These are phyloP conservation scores for Danio kyathit DNA, from an alignment of 2,797 vertebrate species.

Conservation along the genomic window DNA sequence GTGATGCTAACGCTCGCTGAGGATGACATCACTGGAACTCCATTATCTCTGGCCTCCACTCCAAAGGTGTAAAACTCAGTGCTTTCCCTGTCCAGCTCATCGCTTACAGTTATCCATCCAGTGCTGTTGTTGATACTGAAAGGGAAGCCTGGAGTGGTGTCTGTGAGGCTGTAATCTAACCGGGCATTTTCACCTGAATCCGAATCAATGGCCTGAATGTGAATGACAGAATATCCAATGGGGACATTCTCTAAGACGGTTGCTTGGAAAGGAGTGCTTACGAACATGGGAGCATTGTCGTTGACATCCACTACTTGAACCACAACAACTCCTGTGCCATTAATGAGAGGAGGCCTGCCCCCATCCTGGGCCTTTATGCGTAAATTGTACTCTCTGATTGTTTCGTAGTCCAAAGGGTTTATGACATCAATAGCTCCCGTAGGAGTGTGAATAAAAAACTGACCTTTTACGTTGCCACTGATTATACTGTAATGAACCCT, in stretches of 20 bases:
- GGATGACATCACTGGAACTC: slow-evolving; percentile 89
- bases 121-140: slow-evolving; percentile 97
- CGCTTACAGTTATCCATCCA: slow-evolving; percentile 91
- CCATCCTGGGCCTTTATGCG: slow-evolving; percentile 96
- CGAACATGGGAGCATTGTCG: slow-evolving; percentile 96
- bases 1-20: slow-evolving; percentile 94
- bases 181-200: slow-evolving; percentile 93
- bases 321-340: slow-evolving; percentile 91
- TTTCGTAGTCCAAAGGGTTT: slow-evolving; percentile 94
- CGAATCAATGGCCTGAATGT: slow-evolving; percentile 94
- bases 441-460: slow-evolving; percentile 95
- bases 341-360: slow-evolving; percentile 93
- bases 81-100: slow-evolving; percentile 91
- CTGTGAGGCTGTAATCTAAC: slow-evolving; percentile 89
- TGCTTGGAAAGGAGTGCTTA: slow-evolving; percentile 97
- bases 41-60: slow-evolving; percentile 92
- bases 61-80: slow-evolving; percentile 92
- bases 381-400: slow-evolving; percentile 90
- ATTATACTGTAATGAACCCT: slow-evolving; percentile 96
- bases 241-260: slow-evolving; percentile 93
- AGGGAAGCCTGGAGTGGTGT: slow-evolving; percentile 84
- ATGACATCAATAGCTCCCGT: slow-evolving; percentile 93
- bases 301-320: slow-evolving; percentile 95
- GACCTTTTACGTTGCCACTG: slow-evolving; percentile 93
- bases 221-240: slow-evolving; percentile 91